Base-by-base conservation (phyloP, 2,888 invertebrate species). In the Machimus atricapillus region DNA sequence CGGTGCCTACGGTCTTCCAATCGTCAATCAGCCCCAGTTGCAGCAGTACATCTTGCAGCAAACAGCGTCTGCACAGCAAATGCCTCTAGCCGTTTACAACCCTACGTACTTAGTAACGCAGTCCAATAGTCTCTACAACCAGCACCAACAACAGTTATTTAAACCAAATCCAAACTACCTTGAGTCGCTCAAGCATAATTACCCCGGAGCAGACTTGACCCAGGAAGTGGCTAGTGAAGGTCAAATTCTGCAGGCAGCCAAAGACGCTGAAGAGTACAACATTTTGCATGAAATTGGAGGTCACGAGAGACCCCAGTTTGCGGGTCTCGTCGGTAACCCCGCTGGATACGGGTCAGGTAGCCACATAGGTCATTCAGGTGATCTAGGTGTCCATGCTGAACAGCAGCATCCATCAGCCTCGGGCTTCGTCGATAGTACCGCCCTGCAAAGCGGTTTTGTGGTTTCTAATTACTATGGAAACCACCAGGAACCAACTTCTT, bases 151-250 rank as follows among this genome's bases (percentile, higher is more conserved):
- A 88, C 88, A 89, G 19, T 91, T 94, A 8, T 94, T 94, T 89
- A 94, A 94, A 90, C 93, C 94, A 12, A 94, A 94, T 89, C 93
- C 93, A n/a, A 90, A 91, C 88, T 94, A 92, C 88, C 90, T 94
- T 85, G 93, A 93, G 66, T 93, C 92, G 5, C 86, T 90, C 23
- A 89, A 90, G 83, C 37, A 90, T 1, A 91, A 91, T 46, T 91
- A 91, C 82, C 90, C 90, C 1, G 91, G 91, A 76, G 90, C 91
- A 1, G 92, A 92, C 87, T 89, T 91, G 14, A 92, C 91, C 7
- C 91, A 92, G 87, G 90, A 92, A 87, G 91, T 92, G 9, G 92
- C 92, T 52, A 92, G 92, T 87, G 90, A 91, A 87, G 92, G 93
- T 0, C 93, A 93, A 89, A 91, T 93, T 31, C 88, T 91, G 52